These are phyloP conservation scores for Eclectus roratus DNA, from an alignment of 2,113 vertebrate species.

Conservation along the genomic window DNA sequence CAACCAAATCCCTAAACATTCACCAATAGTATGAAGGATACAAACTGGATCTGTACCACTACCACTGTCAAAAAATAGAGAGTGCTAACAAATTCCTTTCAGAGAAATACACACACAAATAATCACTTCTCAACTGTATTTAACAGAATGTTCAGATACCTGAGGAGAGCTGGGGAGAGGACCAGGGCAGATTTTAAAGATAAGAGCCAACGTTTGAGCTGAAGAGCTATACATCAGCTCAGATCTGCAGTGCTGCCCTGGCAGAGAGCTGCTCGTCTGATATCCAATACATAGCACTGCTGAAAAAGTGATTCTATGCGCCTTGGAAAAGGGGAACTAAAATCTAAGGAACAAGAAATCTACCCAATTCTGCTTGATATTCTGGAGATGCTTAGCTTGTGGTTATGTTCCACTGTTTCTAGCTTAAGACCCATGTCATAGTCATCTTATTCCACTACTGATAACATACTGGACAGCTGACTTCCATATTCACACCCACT, in stretches of 20 bases:
- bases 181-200: accelerated
- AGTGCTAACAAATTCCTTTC: background rate
- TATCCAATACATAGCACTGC: accelerated
- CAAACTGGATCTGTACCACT: background rate
- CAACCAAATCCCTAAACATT: accelerated
- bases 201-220: background rate
- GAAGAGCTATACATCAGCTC: background rate
- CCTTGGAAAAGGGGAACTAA: background rate
- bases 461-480: background rate
- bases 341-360: background rate
- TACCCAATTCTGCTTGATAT: background rate
- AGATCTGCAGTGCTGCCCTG: background rate
- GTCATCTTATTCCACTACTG: accelerated
- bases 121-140: background rate
- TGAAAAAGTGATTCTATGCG: accelerated
- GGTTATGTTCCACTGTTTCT: background rate
- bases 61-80: background rate
- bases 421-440: background rate
- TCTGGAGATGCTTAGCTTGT: background rate
- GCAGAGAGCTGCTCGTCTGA: background rate
- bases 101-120: background rate
- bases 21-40: accelerated
- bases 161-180: background rate
- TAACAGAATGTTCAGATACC: background rate
- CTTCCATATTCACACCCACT: background rate